Evolutionary conservation across 2,888 invertebrate species (phyloP), one percentile per base, ranked within the genome.

Genomic region (Andrena bucephala): DNA sequence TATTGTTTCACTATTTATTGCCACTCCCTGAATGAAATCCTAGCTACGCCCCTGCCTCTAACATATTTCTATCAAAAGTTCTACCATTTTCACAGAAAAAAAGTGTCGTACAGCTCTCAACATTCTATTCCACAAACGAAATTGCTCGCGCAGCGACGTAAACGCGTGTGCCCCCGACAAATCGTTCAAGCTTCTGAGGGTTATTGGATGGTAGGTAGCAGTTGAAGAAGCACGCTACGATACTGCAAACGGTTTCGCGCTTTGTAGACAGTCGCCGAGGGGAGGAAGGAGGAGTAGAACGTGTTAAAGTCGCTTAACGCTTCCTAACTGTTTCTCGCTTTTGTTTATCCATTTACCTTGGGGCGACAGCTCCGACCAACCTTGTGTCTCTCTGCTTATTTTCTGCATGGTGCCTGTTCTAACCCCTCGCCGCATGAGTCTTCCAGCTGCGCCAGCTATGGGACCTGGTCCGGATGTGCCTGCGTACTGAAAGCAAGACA

Each of bases 291-390:
- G 50, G 36, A 65, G 69, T 77, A 42, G 57, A 79, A 36, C 29
- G 2, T 69, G 20, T 54, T 79, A 70, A 59, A 52, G 16, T 27
- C 29, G 73, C 66, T 77, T 73, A 8, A 54, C 16, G 80, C 79
- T 72, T 72, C 13, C 16, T 75, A 16, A 42, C 13, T 36, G 8
- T 70, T 5, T 77, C 6, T 36, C 33, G 36, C 20, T 48, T 13
- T 36, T 5, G 6, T 59, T 24, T 29, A 16, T 4, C 16, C 29
- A 0, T 16, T 8, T 6, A 36, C 20, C 13, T 29, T 42, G 13
- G 54, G 16, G 31, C 57, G 8, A 7, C n/a, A 0, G 33, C 2
- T 62, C 36, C 62, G 3, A 1, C 13, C 57, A 57, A 27, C 24
- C 10, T 27, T 57, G 8, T 57, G 57, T 24, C 13, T 13, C 29